A percentile compares a stretch with the other conserved stretches of the same genome.
These are phyloP conservation scores for Orthonevra nobilis DNA, from an alignment of 2,888 invertebrate genomes.

Conservation along the genomic window DNA sequence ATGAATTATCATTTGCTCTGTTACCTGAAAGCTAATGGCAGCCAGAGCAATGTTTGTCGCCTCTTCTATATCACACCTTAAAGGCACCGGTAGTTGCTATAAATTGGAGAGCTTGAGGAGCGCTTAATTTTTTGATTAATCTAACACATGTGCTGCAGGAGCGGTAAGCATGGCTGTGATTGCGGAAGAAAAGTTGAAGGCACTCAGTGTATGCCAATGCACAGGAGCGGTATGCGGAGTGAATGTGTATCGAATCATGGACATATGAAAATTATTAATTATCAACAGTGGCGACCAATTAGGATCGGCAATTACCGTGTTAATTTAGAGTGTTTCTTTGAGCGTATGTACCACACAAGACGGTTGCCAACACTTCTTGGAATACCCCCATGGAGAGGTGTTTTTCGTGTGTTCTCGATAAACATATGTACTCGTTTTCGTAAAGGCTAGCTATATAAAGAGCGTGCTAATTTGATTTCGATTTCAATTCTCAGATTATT, in stretches of 20 bases:
- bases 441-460: too few relatives aligned
- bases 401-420: too few relatives aligned
- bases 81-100: constrained; percentile 25
- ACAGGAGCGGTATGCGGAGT: constrained; percentile 1
- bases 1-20: constrained; percentile 46
- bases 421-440: too few relatives aligned
- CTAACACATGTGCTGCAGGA: background rate
- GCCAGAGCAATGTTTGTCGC: constrained; percentile 61
- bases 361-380: too few relatives aligned
- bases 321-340: constrained; percentile 39
- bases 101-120: constrained; percentile 1
- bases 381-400: too few relatives aligned
- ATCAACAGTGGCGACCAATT: constrained; percentile 58
- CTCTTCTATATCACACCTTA: constrained; percentile 67
- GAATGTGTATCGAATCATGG: constrained; percentile 64
- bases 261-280: constrained; percentile 69
- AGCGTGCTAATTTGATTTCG: too few relatives aligned
- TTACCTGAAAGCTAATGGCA: constrained; percentile 38
- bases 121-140: too few relatives aligned
- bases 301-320: constrained; percentile 59
- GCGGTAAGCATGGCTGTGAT: constrained; percentile 18
- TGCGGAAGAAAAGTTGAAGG: too few relatives aligned
- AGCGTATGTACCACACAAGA: constrained; percentile 49
- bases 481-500: too few relatives aligned
- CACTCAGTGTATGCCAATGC: too few relatives aligned